Evolutionary conservation across 2,113 vertebrate species (phyloP).

Genomic region (Nannospalax galili): DNA sequence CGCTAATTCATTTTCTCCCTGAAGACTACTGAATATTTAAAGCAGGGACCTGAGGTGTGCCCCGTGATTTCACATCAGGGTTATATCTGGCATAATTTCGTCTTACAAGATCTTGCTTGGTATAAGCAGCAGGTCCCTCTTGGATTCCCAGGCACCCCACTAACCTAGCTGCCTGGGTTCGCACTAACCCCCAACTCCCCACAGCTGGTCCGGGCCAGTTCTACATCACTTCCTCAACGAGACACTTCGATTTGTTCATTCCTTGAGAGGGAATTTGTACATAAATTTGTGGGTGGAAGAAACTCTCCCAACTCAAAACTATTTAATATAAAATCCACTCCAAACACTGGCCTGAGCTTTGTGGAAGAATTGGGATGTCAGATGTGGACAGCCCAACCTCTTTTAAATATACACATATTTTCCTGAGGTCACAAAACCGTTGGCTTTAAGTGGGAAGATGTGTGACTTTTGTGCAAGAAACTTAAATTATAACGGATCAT

Average conservation of each 20-base stretch:
- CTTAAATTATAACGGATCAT: not conserved
- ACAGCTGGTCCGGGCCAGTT: not conserved
- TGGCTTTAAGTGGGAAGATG: not conserved
- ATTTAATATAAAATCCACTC: not conserved
- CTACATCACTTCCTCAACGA: not conserved
- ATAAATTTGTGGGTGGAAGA: not conserved
- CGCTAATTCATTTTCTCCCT: constrained; percentile 74
- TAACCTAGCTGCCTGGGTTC: not conserved
- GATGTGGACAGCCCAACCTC: too few species aligned
- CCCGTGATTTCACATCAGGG: constrained; percentile 58
- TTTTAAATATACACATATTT: not conserved
- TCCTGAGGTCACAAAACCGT: not conserved
- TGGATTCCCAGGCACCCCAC: not conserved
- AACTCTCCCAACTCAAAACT: not conserved
- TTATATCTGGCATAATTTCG: constrained; percentile 84
- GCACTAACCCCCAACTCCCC: not conserved
- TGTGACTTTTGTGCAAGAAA: not conserved
- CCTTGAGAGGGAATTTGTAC: not conserved
- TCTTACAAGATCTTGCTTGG: constrained; percentile 35
- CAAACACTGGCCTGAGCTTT: not conserved
- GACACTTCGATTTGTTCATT: not conserved
- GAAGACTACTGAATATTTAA: constrained; percentile 79
- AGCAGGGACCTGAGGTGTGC: constrained; percentile 3
- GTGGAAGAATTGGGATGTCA: not conserved
- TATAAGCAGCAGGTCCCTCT: not conserved